Percentiles rank a stretch among this genome's conserved stretches.
These are phyloP conservation scores for Myanophis thanlyinensis DNA, from an alignment of 2,113 vertebrate genomes.

Conservation along the genomic window DNA sequence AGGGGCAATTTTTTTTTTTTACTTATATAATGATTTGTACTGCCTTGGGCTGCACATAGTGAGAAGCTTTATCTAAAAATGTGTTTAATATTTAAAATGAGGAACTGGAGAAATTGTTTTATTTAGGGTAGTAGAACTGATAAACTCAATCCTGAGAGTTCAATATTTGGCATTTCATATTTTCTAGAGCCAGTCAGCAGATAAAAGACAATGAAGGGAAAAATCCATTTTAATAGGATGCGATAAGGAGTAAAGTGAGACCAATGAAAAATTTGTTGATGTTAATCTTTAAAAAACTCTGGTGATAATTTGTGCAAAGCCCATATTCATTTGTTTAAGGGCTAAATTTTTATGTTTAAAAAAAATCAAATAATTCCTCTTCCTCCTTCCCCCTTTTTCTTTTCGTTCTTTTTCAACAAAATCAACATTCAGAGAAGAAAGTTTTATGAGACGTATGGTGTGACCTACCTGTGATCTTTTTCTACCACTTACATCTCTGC, in stretches of 20 bases:
- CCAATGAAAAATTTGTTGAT: not conserved
- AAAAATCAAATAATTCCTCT: not conserved
- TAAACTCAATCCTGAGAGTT: not conserved
- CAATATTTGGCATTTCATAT: not conserved
- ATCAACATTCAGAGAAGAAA: not conserved
- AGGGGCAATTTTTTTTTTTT: not conserved
- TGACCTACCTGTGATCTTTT: not conserved
- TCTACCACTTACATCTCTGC: not conserved
- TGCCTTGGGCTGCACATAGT: not conserved
- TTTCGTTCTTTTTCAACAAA: not conserved
- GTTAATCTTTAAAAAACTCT: not conserved
- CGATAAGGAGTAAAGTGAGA: not conserved
- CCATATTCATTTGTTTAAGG: not conserved
- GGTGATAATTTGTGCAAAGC: not conserved
- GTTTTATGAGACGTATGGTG: not conserved
- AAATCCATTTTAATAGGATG: not conserved
- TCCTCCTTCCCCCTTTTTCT: not conserved
- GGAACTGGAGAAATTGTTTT: not conserved
- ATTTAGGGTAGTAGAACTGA: not conserved
- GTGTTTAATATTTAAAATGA: not conserved
- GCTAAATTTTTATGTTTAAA: not conserved
- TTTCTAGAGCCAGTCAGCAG: not conserved
- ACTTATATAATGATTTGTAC: not conserved
- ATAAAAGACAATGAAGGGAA: not conserved
- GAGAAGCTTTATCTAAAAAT: not conserved